These are phyloP conservation scores for Dysidea cf. avara DNA, from an alignment of 37 sponge, comb jelly and placozoan species.

Conservation along the genomic window DNA sequence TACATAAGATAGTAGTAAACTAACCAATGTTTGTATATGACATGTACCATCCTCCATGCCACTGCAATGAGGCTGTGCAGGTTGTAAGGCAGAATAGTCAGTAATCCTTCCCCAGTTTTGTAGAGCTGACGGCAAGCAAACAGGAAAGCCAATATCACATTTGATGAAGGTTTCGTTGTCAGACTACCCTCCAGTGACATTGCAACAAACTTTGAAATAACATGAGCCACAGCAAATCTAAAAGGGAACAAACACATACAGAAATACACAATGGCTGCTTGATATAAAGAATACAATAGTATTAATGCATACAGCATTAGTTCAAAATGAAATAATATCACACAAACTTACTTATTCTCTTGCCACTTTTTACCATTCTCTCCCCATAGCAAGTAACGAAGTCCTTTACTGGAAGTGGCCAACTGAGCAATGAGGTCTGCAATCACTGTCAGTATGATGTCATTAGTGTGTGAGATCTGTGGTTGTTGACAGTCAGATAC, in stretches of 20 bases:
- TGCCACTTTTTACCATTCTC: not conserved
- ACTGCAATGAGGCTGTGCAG: constrained; percentile 68
- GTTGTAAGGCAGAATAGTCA: constrained; percentile 43
- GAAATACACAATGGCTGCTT: not conserved
- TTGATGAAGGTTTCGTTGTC: constrained; percentile 5
- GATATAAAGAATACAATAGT: no score
- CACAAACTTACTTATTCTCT: constrained; percentile 14
- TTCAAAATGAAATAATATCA: no score
- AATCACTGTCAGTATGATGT: constrained; percentile 43
- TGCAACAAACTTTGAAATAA: constrained; percentile 35
- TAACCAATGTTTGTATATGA: not conserved
- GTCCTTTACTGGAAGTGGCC: constrained; percentile 57
- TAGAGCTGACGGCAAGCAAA: constrained; percentile 83
- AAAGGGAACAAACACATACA: not conserved
- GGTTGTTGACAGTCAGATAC: not conserved
- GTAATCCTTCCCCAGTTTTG: constrained; percentile 74
- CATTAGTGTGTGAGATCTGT: constrained; percentile 12
- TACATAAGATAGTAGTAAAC: not conserved
- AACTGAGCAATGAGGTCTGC: constrained; percentile 63
- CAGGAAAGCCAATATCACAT: constrained; percentile 54
- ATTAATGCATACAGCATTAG: no score
- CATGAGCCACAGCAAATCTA: constrained; percentile 36
- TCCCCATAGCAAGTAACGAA: constrained; percentile 37
- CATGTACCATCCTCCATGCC: constrained; percentile 38
- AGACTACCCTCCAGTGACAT: constrained; percentile 30